These are phyloP conservation scores for Phrynosoma platyrhinos DNA, from an alignment of 2,113 vertebrate species.

Conservation along the genomic window DNA sequence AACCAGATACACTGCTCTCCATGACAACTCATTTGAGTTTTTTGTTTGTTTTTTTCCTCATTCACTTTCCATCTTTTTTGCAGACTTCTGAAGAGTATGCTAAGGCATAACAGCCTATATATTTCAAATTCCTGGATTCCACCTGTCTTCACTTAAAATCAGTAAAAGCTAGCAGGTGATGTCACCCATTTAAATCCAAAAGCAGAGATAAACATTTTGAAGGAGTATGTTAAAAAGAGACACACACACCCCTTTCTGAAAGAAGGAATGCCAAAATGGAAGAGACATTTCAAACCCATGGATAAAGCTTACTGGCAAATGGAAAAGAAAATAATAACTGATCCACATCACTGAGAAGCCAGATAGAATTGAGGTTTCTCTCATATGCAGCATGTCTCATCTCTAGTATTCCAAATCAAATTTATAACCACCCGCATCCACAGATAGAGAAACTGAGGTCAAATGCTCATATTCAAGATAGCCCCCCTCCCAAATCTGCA, in stretches of 20 bases:
- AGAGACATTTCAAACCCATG: background rate
- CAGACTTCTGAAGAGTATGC: background rate
- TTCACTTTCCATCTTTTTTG: too few relatives aligned
- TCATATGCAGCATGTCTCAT: fast-evolving
- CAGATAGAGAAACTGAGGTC: background rate
- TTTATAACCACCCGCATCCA: too few relatives aligned
- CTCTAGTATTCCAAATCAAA: conserved; percentile 17
- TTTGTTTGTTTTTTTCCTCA: too few relatives aligned
- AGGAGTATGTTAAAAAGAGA: background rate
- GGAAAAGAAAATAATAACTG: background rate
- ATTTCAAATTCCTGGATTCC: background rate
- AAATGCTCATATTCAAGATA: background rate
- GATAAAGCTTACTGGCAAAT: background rate
- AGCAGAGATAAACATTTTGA: background rate
- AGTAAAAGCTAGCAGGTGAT: conserved; percentile 1
- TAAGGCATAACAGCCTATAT: background rate
- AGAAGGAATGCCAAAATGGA: background rate
- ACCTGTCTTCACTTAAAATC: background rate
- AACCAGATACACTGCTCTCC: background rate
- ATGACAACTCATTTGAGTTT: background rate
- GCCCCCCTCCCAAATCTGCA: background rate
- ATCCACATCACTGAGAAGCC: fast-evolving
- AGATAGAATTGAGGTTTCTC: fast-evolving
- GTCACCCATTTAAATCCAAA: background rate
- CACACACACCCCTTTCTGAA: background rate